These are phyloP conservation scores for Notarius quadriscutis DNA, from an alignment of 2,113 vertebrate species.

Conservation along the genomic window DNA sequence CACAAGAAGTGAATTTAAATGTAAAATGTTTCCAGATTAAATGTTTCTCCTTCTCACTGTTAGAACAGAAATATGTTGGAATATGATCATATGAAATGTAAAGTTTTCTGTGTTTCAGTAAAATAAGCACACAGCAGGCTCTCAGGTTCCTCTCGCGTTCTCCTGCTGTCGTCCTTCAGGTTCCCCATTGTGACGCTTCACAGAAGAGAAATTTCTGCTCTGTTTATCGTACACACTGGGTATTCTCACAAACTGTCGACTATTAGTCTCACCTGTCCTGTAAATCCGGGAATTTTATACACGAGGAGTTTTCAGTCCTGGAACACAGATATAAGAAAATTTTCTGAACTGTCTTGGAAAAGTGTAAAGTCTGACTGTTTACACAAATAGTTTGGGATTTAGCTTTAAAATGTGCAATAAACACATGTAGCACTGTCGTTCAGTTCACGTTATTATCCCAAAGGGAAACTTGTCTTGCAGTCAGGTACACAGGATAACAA, in stretches of 20 bases:
- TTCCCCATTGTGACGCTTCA: background rate
- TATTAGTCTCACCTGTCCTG: background rate
- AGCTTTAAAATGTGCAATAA: background rate
- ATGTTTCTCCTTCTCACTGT: no score
- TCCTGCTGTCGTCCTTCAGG: background rate
- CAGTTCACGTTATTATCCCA: no score
- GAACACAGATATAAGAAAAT: background rate
- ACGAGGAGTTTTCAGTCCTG: background rate
- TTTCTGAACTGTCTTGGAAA: background rate
- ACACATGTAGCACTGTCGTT: background rate
- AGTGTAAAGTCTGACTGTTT: background rate
- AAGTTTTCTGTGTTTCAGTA: background rate
- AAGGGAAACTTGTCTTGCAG: no score
- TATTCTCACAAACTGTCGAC: background rate
- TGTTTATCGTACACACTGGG: background rate
- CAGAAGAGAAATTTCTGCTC: conserved; percentile 1
- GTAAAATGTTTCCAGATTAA: no score
- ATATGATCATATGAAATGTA: background rate
- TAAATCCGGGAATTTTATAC: background rate
- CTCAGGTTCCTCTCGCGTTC: background rate
- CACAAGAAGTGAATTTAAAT: no score
- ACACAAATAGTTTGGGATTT: background rate
- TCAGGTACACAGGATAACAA: no score
- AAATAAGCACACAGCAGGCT: background rate
- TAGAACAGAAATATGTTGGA: background rate